These are phyloP conservation scores for Serinus canaria DNA, from an alignment of 2,113 vertebrate species.

Conservation along the genomic window DNA sequence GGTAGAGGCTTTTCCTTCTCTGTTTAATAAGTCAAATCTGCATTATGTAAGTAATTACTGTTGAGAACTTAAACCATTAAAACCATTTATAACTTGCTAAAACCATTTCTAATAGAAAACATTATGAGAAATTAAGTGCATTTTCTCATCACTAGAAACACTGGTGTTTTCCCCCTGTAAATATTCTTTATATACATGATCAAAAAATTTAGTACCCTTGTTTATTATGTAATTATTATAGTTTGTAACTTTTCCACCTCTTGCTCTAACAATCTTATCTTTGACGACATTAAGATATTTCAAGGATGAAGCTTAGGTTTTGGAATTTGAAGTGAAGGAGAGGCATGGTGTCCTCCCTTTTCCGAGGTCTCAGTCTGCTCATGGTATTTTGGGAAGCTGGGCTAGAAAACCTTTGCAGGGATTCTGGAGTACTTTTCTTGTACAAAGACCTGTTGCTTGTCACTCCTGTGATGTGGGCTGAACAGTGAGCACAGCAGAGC, in stretches of 20 bases:
- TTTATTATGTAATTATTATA: background rate
- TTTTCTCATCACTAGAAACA: background rate
- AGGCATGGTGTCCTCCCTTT: background rate
- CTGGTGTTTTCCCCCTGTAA: rapidly evolving
- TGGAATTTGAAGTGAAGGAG: background rate
- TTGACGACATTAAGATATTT: background rate
- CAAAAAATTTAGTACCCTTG: background rate
- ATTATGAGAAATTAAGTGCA: background rate
- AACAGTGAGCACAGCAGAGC: background rate
- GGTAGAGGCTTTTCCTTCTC: background rate
- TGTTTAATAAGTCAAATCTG: background rate
- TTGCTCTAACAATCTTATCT: background rate
- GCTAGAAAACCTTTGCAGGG: background rate
- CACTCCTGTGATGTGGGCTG: background rate
- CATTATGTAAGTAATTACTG: background rate
- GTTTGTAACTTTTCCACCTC: background rate
- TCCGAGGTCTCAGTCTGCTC: background rate
- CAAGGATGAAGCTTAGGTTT: background rate
- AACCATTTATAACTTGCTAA: background rate
- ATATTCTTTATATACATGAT: background rate
- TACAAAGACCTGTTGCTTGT: background rate
- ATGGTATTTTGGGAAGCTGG: background rate
- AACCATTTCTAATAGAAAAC: background rate
- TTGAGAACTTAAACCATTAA: background rate
- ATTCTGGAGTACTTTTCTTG: background rate